These are phyloP conservation scores for Stenichneumon culpator DNA, from an alignment of 2,888 invertebrate species.

Conservation along the genomic window DNA sequence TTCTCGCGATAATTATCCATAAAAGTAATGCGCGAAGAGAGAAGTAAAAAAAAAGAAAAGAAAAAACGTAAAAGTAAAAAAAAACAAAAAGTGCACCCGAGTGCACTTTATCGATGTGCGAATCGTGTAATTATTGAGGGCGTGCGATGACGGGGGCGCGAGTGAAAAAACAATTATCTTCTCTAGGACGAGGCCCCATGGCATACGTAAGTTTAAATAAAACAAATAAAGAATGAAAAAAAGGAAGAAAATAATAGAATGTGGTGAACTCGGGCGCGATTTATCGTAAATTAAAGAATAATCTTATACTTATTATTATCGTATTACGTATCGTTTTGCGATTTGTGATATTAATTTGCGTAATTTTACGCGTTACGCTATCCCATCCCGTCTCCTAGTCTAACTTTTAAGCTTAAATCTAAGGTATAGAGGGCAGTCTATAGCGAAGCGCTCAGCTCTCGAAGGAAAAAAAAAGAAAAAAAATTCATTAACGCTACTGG, in stretches of 20 bases:
- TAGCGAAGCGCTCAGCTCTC: conserved; percentile 37
- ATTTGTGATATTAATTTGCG: conserved; percentile 73
- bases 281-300: conserved; percentile 65
- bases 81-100: conserved; percentile 28
- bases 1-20: conserved; percentile 77
- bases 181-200: conserved; percentile 24
- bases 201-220: conserved; percentile 60
- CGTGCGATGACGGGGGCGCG: conserved; percentile 31
- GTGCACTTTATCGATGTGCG: conserved; percentile 63
- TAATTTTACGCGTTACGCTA: conserved; percentile 62
- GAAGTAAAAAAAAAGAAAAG: conserved; percentile 39
- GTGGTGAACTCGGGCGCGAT: conserved; percentile 61
- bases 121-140: conserved; percentile 68
- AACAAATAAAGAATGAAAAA: conserved; percentile 43
- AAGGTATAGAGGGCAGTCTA: conserved; percentile 34
- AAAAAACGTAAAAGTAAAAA: conserved; percentile 30
- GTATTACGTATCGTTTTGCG: conserved; percentile 78
- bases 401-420: conserved; percentile 67
- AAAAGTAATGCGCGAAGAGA: conserved; percentile 58
- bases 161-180: conserved; percentile 27
- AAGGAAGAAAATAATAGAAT: conserved; percentile 49
- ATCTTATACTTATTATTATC: conserved; percentile 66
- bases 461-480: conserved; percentile 7
- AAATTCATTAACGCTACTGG: background rate
- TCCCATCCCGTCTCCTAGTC: conserved; percentile 71